phyloP scores from a whole-genome alignment of 2,797 vertebrate genomes.

The Chrysocyon brachyurus region DNA sequence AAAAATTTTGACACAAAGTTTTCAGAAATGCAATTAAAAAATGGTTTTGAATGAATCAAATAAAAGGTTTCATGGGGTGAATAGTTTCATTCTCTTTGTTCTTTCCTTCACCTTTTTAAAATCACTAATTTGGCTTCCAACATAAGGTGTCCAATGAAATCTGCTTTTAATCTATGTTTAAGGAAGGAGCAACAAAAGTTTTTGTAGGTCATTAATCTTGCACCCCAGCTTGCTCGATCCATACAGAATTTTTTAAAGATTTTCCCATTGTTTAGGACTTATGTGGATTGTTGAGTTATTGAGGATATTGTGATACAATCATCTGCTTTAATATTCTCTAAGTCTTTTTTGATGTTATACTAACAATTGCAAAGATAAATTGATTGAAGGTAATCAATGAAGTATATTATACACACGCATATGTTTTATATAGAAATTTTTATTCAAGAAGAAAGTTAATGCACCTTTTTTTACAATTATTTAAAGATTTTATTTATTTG shows the following conservation, averaged over 20 bases:
- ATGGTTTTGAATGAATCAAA: neutral
- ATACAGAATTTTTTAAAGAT: neutral
- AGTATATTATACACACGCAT: neutral
- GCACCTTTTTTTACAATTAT: too few species aligned
- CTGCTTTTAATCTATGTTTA: neutral
- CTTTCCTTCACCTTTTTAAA: neutral
- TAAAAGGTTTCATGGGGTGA: neutral
- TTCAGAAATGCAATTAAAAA: neutral
- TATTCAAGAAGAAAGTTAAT: neutral
- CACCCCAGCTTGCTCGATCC: neutral
- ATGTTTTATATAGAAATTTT: neutral
- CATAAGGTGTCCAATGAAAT: neutral
- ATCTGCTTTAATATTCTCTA: neutral
- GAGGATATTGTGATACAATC: neutral
- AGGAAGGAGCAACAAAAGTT: neutral
- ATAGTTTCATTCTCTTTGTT: neutral
- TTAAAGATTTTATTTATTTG: too few species aligned
- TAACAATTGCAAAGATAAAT: neutral
- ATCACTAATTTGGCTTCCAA: neutral
- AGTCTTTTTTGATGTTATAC: neutral
- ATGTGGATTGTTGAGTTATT: neutral
- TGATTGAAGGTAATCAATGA: neutral
- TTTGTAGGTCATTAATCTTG: neutral
- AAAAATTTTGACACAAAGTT: neutral
- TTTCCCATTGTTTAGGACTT: neutral